Evolutionary conservation across 2,888 invertebrate species (phyloP), one percentile per base, ranked within the genome.

Genomic region (Phorcus lineatus): DNA sequence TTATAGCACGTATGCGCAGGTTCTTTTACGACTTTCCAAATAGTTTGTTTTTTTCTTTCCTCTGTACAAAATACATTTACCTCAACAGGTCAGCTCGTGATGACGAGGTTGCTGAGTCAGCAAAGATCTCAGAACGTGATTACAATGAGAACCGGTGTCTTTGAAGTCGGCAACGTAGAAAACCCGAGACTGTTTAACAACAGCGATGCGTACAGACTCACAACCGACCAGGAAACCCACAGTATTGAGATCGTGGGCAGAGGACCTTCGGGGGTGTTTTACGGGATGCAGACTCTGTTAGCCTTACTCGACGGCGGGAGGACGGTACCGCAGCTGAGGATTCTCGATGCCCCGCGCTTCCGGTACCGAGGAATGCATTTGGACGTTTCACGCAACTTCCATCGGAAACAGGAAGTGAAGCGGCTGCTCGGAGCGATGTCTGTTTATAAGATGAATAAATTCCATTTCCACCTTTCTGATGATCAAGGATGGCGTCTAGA

Each of bases 401-500:
- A 87, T 40, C 66, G 81, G 0, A 87, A 88, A 22, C 82, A 82
- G 13, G 87, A 87, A 40, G 79, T 91, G 7, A 80, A 88, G 57
- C 83, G 85, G 53, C 70, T 91, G 28, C 80, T 93, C 36, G 87
- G 88, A 17, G 89, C 84, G 57, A 83, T 84, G 84, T 87, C 90
- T 1, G 87, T 86, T 86, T 92, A 92, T 84, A 92, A 92, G 82
- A 54, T 92, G 81, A 92, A 92, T 85, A 88, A 86, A 55, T 84
- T 93, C 0, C 92, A 93, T 77, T 84, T 93, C 2, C 93, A 92
- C 80, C 85, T 92, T 67, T 81, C 90, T 0, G 93, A 92, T 81
- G 92, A 93, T 79, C 91, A 92, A 79, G 92, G 91, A 0, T 92
- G 92, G 92, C 84, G 92, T 52, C 81, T 93, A 0, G 89, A 92